A percentile compares a stretch with the other conserved stretches of the same genome.
phyloP scores from a whole-genome alignment of 2,888 invertebrate species.

The Lordiphosa fenestrarum region DNA sequence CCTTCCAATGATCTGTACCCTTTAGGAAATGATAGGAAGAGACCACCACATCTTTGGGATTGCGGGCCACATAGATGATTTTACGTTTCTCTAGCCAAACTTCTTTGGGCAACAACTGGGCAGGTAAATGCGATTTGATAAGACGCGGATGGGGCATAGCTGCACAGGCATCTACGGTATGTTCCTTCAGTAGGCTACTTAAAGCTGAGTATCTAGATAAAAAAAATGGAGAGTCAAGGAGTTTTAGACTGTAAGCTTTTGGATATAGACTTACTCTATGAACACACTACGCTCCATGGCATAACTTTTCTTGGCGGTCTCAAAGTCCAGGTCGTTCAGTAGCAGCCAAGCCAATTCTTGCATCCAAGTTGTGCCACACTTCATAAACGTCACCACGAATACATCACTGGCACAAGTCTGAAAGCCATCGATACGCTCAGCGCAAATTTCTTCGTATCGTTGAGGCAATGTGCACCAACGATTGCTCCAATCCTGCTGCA shows the following conservation, averaged over 20 bases:
- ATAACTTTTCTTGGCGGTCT: conserved; percentile 27
- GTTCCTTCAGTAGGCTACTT: neutral
- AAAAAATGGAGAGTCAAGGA: neutral
- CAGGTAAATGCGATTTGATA: conserved; percentile 60
- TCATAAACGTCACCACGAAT: conserved; percentile 51
- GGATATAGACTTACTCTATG: conserved; percentile 42
- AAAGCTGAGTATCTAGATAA: neutral
- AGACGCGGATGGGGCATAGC: conserved; percentile 39
- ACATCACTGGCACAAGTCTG: conserved; percentile 50
- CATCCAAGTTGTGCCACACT: conserved; percentile 63
- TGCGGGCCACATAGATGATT: conserved; percentile 90
- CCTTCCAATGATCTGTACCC: conserved; percentile 82
- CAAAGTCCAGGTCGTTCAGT: conserved; percentile 51
- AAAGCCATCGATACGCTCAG: conserved; percentile 36
- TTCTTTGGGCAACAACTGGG: conserved; percentile 49
- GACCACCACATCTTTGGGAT: conserved; percentile 90
- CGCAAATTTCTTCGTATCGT: neutral
- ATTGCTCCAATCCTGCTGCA: conserved; percentile 29
- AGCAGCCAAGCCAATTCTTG: conserved; percentile 58
- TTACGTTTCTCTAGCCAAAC: conserved; percentile 69
- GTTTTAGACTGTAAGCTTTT: neutral
- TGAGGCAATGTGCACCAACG: conserved; percentile 40
- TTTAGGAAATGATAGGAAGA: conserved; percentile 87
- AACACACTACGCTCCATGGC: conserved; percentile 13
- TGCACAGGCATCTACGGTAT: conserved; percentile 14